phyloP scores from a whole-genome alignment of 1,140 invertebrate genomes.

The Drosophila quadrilineata region DNA sequence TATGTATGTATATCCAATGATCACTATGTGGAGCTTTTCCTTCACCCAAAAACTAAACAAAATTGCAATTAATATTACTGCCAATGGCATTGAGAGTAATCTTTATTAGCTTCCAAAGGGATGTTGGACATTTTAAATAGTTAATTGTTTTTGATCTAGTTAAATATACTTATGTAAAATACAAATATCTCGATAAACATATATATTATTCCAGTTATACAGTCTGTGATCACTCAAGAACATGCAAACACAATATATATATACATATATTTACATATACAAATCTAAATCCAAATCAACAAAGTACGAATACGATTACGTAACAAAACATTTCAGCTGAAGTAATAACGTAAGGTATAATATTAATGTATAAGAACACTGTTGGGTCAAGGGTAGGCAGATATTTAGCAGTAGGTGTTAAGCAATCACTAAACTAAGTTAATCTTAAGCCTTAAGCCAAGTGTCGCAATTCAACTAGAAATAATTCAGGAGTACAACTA shows the following conservation, averaged over 20 bases:
- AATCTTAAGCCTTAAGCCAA: constrained; percentile 32
- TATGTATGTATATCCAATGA: constrained; percentile 13
- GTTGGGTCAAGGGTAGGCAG: constrained; percentile 64
- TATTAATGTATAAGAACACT: constrained; percentile 52
- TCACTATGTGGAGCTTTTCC: constrained; percentile 58
- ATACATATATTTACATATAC: constrained; percentile 62
- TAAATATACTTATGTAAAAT: constrained; percentile 46
- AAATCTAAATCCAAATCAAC: constrained; percentile 47
- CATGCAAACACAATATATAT: too few species aligned
- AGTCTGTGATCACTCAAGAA: constrained; percentile 71
- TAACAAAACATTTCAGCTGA: constrained; percentile 68
- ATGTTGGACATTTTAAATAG: constrained; percentile 57
- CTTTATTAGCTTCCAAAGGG: constrained; percentile 21
- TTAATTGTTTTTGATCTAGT: constrained; percentile 66
- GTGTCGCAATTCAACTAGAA: constrained; percentile 59
- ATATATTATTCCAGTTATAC: constrained; percentile 73
- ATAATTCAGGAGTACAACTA: constrained; percentile 66
- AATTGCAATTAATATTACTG: constrained; percentile 48
- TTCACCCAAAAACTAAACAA: too few species aligned
- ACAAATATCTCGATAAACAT: constrained; percentile 36
- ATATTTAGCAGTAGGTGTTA: constrained; percentile 75
- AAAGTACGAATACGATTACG: too few species aligned
- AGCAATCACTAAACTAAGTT: constrained; percentile 48
- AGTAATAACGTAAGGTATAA: constrained; percentile 15
- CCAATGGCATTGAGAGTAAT: constrained; percentile 61